Evolutionary conservation across 2,113 vertebrate species (phyloP), one percentile per base, ranked within the genome.

Genomic region (Bubo bubo): DNA sequence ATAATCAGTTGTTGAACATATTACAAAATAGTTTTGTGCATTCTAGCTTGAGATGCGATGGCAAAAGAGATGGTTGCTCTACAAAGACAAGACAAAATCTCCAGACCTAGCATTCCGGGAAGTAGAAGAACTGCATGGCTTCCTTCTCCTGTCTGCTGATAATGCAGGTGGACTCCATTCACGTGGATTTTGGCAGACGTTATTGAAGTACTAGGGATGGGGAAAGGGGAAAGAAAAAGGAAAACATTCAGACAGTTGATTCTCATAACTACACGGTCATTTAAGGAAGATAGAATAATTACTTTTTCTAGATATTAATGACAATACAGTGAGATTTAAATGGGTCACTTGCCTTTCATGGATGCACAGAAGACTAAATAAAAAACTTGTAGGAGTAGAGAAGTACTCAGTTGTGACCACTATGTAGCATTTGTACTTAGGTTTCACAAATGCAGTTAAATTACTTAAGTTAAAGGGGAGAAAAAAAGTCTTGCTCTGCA

Each of bases 51-150:
- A 72, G 28, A 88, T 35, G 3, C 9, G 37, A 45, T 41, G 45
- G 74, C 4, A 11, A 56, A 75, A 37, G 47, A 21, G 24, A 34
- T 34, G 19, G 47, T 73, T 47, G 37, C 75, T 84, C n/a, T 55
- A 66, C n/a, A 71, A 13, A 79, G 79, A 68, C 45, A 91, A 94
- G 66, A 89, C 8, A 86, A 79, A 90, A 53, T 20, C 13, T 92
- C n/a, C 98, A 81, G 73, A 99, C 99, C 99, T 93, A 99, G 89
- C 97, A 99, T 99, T 43, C 99, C 99, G 5, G 99, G 99, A 80
- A 99, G 97, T 60, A 99, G 96, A 86, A 99, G 97, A 81, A 99
- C 94, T 0, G 96, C 97, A n/a, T 99, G 99, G 17, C 98, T 96
- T 81, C 99, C 99, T 75, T 82, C 92, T 91, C 99, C 99, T 1